Base-by-base conservation (phyloP, 2,113 vertebrate genomes). In the Scartelaos histophorus region DNA sequence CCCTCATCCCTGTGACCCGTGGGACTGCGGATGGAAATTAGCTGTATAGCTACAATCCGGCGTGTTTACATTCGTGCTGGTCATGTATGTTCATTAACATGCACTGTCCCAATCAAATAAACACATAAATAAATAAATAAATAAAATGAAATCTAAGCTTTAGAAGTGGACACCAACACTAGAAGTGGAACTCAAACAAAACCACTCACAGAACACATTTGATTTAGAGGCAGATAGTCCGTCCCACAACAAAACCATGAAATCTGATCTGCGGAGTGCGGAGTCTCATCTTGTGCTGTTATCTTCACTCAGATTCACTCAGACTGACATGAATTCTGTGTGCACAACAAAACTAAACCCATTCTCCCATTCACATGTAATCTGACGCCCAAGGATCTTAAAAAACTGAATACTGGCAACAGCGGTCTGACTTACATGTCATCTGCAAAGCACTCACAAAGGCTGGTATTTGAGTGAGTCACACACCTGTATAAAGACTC, bases 221-320 rank as follows among this genome's bases (percentile, higher is more conserved):
- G 5, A 13, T 34, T 61, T 25, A 34, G 10, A 34, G 29, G 22
- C 66, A 56, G n/a, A 38, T 22, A 56, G 4, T 12, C 21, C 3
- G 12, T 9, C 45, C 15, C 60, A 57, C 25, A 35, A 19, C 61
- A 29, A 51, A 64, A 72, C 22, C n/a, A 11, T 66, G 76, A 73
- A 54, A 85, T 24, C n/a, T 43, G 73, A 82, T 69, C 70, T 17
- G 0, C 66, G 66, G 56, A 60, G 79, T 60, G 70, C 77, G 34
- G 57, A 7, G 24, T 24, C 13, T 10, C 5, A 29, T 71, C n/a
- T 25, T 46, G 38, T 43, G 54, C 38, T 0, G 12, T 49, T 57
- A 64, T 66, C 72, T 25, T 29, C 6, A 4, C 9, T 47, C 12
- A 19, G 7, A n/a, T 38, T 38, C 49, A 5, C 17, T 54, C 51